Evolutionary conservation across 2,113 vertebrate genomes (phyloP), one percentile per base, ranked within the genome.

Genomic region (Misgurnus mizolepis): DNA sequence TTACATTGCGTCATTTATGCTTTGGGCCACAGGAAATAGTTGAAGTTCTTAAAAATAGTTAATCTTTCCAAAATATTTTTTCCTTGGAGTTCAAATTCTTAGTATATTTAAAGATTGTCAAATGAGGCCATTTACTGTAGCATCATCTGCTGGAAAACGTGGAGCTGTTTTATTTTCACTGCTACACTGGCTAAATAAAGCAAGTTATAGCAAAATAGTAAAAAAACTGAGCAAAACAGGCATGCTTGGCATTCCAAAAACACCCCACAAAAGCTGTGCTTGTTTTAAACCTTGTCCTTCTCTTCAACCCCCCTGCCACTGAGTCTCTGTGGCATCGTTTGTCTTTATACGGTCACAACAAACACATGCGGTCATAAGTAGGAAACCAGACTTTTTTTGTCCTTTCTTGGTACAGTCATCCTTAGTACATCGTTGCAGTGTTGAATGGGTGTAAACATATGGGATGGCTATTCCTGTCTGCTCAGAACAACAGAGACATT

Each of bases 331-430:
- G 76, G 67, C 83, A 84, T 85, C 64, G 71, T 84, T 83, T 86
- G 76, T 86, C 89, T 87, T 88, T 76, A 86, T 86, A 86, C 85
- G 85, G 82, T 86, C 85, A 83, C 82, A 60, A 85, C 68, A 60
- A 85, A 83, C 81, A 80, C 84, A 82, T 80, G 77, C 67, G 80
- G 69, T 78, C 82, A 66, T 77, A 84, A 81, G 87, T 69, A 81
- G 79, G 87, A 78, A 84, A 84, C 71, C 83, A 85, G 85, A 87
- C 81, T 76, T 75, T 41, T 55, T 80, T 87, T 79, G 17, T 8
- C 73, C 82, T 81, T 82, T 88, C 84, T 87, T 88, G 69, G 71
- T 69, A 45, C 82, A 64, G 41, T 83, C 49, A 43, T 60, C 49
- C 55, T 83, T 60, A 22, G 55, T 75, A 75, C 39, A 76, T 76